Evolutionary conservation across 2,888 invertebrate genomes (phyloP), one percentile per base, ranked within the genome.

Genomic region (Parascotia fuliginaria): DNA sequence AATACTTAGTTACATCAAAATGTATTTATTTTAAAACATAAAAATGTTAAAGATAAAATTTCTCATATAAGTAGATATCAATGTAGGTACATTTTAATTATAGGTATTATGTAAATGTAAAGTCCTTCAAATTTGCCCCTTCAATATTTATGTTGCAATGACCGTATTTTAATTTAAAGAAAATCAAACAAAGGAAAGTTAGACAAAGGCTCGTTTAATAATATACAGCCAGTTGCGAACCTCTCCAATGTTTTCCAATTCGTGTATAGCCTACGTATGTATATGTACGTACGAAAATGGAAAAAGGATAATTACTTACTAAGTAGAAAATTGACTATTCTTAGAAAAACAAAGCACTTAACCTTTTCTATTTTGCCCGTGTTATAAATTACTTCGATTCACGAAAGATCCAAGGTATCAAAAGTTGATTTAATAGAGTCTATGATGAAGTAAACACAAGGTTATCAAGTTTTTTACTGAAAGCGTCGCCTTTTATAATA

Each of bases 401-500:
- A 43, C 13, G 24, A 61, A 48, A 44, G 15, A 40, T 34, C 16
- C 42, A 38, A 41, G 32, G 7, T 29, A 42, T 43, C 13, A 37
- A 63, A 44, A 28, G 44, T 37, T 33, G 29, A 31, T 34, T 48
- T 43, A 24, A 37, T 36, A 49, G 27, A 43, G 34, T 32, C 13
- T n/a, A 28, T 33, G 34, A 11, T 47, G 43, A 41, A 34, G 43
- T 51, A 24, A 14, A 41, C 33, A 11, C 33, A 51, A 38, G 36
- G 36, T 37, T 55, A 45, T 55, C 13, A 53, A 62, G 24, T 44
- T 53, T 59, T 60, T 57, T 58, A 55, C 58, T 48, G 44, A 62
- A 63, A 42, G 57, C 41, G 62, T 71, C 59, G 57, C 61, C 69
- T 65, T 59, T 64, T 71, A 62, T 70, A 75, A 63, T 69, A 75